Conservation (phyloP, 2,113 vertebrate genomes). For the Tonatia bakeri region DNA sequence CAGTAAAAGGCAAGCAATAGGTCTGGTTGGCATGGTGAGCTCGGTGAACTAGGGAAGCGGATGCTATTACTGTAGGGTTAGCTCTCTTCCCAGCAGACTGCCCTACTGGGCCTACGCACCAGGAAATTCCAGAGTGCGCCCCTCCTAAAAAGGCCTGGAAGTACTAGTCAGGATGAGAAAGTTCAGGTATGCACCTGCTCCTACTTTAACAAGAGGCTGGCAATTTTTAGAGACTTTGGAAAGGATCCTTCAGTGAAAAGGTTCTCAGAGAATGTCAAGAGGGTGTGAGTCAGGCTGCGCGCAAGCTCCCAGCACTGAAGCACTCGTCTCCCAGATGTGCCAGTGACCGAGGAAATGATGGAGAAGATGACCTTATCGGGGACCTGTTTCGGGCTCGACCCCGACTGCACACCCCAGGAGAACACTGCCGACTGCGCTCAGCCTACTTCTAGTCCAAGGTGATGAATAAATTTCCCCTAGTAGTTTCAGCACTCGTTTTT, state of each 20-base stretch:
- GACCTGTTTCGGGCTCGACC: neutral
- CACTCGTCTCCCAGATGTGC: slow-evolving; percentile 33
- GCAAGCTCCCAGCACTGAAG: slow-evolving; percentile 3
- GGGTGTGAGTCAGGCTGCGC: neutral
- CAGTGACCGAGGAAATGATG: neutral
- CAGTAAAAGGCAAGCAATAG: neutral
- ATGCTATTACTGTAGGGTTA: neutral
- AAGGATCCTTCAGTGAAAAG: slow-evolving; percentile 52
- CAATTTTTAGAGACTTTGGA: slow-evolving; percentile 49
- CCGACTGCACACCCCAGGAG: neutral
- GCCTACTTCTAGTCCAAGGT: neutral
- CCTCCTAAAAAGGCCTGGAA: neutral
- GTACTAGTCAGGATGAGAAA: neutral
- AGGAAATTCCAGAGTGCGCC: neutral
- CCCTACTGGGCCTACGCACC: neutral
- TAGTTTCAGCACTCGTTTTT: neutral
- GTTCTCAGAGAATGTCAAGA: slow-evolving; percentile 71
- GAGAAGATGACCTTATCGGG: neutral
- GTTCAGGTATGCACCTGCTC: slow-evolving; percentile 35
- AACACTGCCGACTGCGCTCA: neutral
- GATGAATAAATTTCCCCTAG: neutral
- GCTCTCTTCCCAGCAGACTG: neutral
- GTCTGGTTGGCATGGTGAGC: neutral
- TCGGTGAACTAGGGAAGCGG: neutral
- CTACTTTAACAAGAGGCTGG: slow-evolving; percentile 21